Evolutionary conservation across 1,140 invertebrate genomes (phyloP).

Genomic region (Bactericera cockerelli): DNA sequence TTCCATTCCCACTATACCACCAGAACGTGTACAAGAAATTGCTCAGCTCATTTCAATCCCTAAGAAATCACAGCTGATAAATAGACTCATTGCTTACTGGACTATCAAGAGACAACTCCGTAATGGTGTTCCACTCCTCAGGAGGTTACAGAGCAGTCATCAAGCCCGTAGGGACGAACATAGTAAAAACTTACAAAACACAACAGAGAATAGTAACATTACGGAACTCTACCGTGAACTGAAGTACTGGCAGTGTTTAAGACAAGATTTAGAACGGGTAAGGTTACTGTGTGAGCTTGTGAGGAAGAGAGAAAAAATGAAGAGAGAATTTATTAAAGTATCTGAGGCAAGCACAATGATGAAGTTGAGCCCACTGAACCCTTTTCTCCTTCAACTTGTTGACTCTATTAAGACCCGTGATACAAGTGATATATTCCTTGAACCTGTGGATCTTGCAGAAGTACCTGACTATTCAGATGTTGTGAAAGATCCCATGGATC

Average conservation of each 20-base stretch:
- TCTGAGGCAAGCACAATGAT: conserved; percentile 62
- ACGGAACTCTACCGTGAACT: conserved; percentile 65
- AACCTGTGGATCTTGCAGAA: conserved; percentile 81
- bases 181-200: background rate
- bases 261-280: conserved; percentile 87
- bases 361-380: conserved; percentile 63
- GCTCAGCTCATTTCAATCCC: conserved; percentile 48
- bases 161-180: conserved; percentile 24
- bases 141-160: conserved; percentile 58
- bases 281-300: conserved; percentile 86
- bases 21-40: conserved; percentile 74
- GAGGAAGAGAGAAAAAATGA: conserved; percentile 85
- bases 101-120: conserved; percentile 87
- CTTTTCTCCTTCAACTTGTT: conserved; percentile 55
- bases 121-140: conserved; percentile 86
- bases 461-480: conserved; percentile 86
- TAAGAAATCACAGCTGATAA: conserved; percentile 73
- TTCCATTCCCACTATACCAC: conserved; percentile 83
- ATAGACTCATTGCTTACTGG: conserved; percentile 82
- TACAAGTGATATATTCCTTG: conserved; percentile 72
- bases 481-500: conserved; percentile 89
- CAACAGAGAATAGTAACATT: conserved; percentile 7
- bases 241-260: conserved; percentile 85
- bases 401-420: conserved; percentile 65
- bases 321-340: conserved; percentile 71